Base-by-base conservation (phyloP, 2,888 invertebrate species). In the Drosophila kambysellisi region DNA sequence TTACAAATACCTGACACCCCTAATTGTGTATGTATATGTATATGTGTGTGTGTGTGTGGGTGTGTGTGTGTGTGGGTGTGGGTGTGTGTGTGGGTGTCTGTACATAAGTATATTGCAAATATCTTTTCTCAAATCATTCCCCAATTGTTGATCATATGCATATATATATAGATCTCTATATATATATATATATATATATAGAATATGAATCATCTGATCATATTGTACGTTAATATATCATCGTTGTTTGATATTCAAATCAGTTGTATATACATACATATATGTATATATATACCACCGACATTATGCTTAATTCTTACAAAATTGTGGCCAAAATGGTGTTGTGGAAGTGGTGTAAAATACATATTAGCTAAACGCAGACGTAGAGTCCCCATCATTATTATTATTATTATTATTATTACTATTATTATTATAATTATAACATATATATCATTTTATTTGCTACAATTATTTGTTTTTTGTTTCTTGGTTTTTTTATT, bases 271-370 rank as follows among this genome's bases (percentile, higher is more conserved):
- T 25, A 53, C 33, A 41, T 35, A 29, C 35, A 20, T 54, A 9
- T 29, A 29, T n/a, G 1, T 29, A 33, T 61, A 8, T 50, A 37
- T 32, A 2, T 37, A 29, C 54, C n/a, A 29, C 41, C 66, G 54
- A 60, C 65, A 69, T 75, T 35, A 63, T 57, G 53, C 50, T 68
- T 63, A 74, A 48, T 52, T 52, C 43, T 37, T 64, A 76, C 69
- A 74, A 76, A 69, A 79, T 64, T 52, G 48, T 69, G 58, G 64
- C 74, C 57, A 68, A 70, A 76, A 39, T 59, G 57, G 57, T 77
- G 43, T 37, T 63, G 60, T 62, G 72, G 62, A 77, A 77, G 63
- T 76, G 35, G 50, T 57, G 72, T 71, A 60, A 77, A 67, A 72
- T 71, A 65, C 56, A 76, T 58, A 77, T 75, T 75, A 43, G 60